A percentile compares a stretch with the other conserved stretches of the same genome.
These are phyloP conservation scores for Echinops telfairi DNA, from an alignment of 2,113 vertebrate genomes.

Conservation along the genomic window DNA sequence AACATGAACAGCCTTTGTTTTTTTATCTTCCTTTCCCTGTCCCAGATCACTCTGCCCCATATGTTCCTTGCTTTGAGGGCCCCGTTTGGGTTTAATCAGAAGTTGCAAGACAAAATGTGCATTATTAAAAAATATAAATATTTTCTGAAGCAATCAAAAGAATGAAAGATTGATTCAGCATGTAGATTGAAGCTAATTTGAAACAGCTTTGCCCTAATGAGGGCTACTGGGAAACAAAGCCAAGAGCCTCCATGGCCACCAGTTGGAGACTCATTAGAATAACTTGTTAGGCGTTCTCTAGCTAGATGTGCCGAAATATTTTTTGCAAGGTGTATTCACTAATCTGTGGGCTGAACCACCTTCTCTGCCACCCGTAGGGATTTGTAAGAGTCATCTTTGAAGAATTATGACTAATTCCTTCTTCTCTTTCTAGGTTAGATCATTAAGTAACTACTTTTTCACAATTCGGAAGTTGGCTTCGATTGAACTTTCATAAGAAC, in stretches of 20 bases:
- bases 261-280: conserved; percentile 71
- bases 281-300: conserved; percentile 81
- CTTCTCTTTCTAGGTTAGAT: neutral
- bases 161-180: conserved; percentile 90
- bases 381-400: conserved; percentile 59
- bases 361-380: conserved; percentile 38
- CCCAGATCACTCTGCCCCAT: conserved; percentile 82
- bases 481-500: conserved; percentile 27
- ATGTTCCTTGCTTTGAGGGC: conserved; percentile 78
- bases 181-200: conserved; percentile 90
- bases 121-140: conserved; percentile 93
- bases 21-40: conserved; percentile 84
- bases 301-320: conserved; percentile 56
- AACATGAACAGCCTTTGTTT: conserved; percentile 85
- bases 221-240: conserved; percentile 86
- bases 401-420: conserved; percentile 75
- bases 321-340: conserved; percentile 58
- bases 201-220: conserved; percentile 91
- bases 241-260: conserved; percentile 76
- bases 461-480: conserved; percentile 63
- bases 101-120: conserved; percentile 89
- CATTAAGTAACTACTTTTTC: neutral
- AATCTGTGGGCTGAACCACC: neutral
- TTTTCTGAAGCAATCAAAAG: conserved; percentile 92
- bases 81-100: conserved; percentile 90